phyloP scores from a whole-genome alignment of 2,888 invertebrate species.

The Diarsia dahlii region DNA sequence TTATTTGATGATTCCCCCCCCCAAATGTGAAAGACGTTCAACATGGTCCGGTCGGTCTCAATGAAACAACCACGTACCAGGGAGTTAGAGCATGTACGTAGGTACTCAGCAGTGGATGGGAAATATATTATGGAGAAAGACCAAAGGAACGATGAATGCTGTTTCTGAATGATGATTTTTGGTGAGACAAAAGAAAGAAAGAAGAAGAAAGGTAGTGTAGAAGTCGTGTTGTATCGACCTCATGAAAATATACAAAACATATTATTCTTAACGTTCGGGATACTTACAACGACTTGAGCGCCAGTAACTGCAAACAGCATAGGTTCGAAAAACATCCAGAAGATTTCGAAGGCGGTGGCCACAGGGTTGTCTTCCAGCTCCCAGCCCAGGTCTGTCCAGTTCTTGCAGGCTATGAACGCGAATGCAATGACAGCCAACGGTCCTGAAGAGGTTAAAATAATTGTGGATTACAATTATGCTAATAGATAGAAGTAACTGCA shows the following conservation, averaged over 20 bases:
- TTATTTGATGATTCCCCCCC: too few species aligned
- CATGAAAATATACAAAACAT: background rate
- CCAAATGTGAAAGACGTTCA: too few species aligned
- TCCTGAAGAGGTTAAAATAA: conserved; percentile 87
- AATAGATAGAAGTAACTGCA: background rate
- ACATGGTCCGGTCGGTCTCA: background rate
- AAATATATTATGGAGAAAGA: too few species aligned
- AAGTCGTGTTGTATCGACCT: background rate
- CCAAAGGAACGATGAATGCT: background rate
- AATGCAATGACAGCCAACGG: conserved; percentile 96
- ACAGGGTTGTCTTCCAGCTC: conserved; percentile 97
- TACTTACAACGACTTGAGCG: conserved; percentile 94
- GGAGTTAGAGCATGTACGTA: background rate
- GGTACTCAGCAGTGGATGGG: background rate
- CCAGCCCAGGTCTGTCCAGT: conserved; percentile 96
- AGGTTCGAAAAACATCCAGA: conserved; percentile 99
- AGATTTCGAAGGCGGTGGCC: conserved; percentile 96
- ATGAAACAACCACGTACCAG: background rate
- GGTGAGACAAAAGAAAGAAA: background rate
- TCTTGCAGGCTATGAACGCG: conserved; percentile 95
- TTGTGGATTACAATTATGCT: conserved; percentile 1
- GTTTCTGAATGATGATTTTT: background rate
- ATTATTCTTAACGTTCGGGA: conserved; percentile 1
- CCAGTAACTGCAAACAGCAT: conserved; percentile 98
- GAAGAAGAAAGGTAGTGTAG: background rate